Conservation (phyloP, 2,888 invertebrate genomes). For the Mystacides longicornis region DNA sequence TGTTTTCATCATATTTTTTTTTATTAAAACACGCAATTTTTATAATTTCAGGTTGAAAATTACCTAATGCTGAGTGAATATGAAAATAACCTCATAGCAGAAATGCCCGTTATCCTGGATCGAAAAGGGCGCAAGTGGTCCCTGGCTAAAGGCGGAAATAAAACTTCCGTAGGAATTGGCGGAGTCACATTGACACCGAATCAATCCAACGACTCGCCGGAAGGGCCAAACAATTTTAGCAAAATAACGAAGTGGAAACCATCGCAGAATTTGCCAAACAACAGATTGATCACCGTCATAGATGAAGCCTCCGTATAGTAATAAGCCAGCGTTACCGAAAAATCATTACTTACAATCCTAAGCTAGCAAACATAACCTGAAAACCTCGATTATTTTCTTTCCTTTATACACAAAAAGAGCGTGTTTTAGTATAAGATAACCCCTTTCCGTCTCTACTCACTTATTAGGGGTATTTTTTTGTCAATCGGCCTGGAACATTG, state of each 20-base stretch:
- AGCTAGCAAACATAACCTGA: not conserved
- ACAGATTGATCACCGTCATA: conserved; percentile 68
- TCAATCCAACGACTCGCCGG: conserved; percentile 42
- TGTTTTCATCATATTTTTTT: no score
- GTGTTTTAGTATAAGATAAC: no score
- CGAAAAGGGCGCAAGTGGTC: conserved; percentile 67
- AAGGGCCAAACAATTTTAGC: conserved; percentile 26
- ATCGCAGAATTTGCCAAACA: conserved; percentile 36
- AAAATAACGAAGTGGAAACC: conserved; percentile 35
- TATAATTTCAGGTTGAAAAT: conserved; percentile 70
- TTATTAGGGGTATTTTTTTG: no score
- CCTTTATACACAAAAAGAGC: no score
- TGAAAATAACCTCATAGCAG: conserved; percentile 76
- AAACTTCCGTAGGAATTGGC: conserved; percentile 24
- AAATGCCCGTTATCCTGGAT: conserved; percentile 66
- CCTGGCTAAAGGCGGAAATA: conserved; percentile 47
- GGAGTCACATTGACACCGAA: conserved; percentile 43
- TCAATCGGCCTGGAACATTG: no score
- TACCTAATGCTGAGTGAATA: conserved; percentile 81
- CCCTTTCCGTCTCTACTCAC: no score
- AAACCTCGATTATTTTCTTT: no score
- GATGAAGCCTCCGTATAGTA: conserved; percentile 60
- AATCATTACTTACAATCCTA: not conserved
- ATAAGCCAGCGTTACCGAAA: conserved; percentile 4
- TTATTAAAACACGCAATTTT: no score